Conservation (phyloP, 2,888 invertebrate species). For the Andricus quercusramuli region DNA sequence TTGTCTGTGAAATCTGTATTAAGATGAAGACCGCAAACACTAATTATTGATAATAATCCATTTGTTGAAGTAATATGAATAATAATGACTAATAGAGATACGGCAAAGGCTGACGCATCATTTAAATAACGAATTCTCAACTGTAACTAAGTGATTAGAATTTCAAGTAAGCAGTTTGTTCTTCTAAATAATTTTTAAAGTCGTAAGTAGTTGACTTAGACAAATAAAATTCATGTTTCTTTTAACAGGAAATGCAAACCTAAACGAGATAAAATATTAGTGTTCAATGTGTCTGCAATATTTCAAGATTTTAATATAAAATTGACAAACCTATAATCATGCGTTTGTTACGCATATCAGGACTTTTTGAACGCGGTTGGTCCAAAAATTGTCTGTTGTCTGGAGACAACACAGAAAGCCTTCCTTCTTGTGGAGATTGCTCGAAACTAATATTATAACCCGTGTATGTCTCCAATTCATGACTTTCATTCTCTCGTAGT, state of each 20-base stretch:
- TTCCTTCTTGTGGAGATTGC: conserved; percentile 60
- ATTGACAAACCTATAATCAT: conserved; percentile 75
- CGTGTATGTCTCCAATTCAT: conserved; percentile 69
- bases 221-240: not conserved
- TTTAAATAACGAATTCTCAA: not conserved
- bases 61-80: not conserved
- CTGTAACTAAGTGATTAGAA: not conserved
- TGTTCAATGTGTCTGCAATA: not conserved
- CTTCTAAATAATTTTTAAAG: not conserved
- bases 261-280: not conserved
- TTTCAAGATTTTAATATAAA: not conserved
- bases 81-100: not conserved
- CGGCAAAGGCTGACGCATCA: not conserved
- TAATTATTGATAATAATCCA: not conserved
- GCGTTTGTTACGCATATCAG: conserved; percentile 76
- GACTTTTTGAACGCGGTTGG: conserved; percentile 74
- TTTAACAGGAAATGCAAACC: not conserved
- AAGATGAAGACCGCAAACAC: not conserved
- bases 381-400: conserved; percentile 75
- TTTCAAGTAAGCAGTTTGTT: not conserved
- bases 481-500: conserved; percentile 74
- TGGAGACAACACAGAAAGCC: conserved; percentile 74
- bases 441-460: conserved; percentile 62
- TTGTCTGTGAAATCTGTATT: not conserved
- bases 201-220: not conserved